Percentiles rank a stretch among this genome's conserved stretches.
phyloP scores from a whole-genome alignment of 2,888 invertebrate species.

The Athalia rosae region DNA sequence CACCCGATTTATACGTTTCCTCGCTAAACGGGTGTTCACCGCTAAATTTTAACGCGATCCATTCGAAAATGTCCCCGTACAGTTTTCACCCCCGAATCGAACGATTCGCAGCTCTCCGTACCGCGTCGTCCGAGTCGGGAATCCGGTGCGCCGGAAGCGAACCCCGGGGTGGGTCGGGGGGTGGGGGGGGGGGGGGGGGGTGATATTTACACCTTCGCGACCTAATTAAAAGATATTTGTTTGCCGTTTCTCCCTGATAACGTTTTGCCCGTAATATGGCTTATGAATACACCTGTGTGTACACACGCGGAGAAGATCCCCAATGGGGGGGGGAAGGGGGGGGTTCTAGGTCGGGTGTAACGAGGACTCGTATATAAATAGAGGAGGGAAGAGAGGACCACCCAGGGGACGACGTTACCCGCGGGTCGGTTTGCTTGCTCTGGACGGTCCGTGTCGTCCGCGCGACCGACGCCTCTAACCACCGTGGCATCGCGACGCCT shows the following conservation, averaged over 20 bases:
- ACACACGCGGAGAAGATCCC: not conserved
- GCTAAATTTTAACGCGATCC: not conserved
- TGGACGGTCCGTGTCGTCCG: constrained; percentile 16
- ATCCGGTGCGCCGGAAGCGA: too few relatives aligned
- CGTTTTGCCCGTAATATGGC: not conserved
- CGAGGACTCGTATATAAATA: constrained; percentile 38
- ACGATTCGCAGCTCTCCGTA: not conserved
- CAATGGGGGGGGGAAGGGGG: not conserved
- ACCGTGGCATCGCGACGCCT: constrained; percentile 28
- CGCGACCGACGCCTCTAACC: constrained; percentile 23
- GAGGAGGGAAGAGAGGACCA: constrained; percentile 32
- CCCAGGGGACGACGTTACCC: constrained; percentile 32
- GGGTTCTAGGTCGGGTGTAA: constrained; percentile 1
- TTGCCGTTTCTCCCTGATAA: constrained; percentile 11
- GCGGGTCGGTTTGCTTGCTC: constrained; percentile 37
- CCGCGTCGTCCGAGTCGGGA: too few relatives aligned
- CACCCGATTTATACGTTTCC: not conserved
- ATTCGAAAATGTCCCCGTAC: not conserved
- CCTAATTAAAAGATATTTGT: constrained; percentile 24
- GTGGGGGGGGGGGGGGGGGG: not conserved
- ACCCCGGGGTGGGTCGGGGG: not conserved
- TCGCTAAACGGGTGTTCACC: too few relatives aligned
- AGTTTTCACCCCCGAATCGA: not conserved
- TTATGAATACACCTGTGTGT: not conserved
- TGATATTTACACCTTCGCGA: not conserved